Evolutionary conservation across 1,140 invertebrate genomes (phyloP).

Genomic region (Drosophila serrata): DNA sequence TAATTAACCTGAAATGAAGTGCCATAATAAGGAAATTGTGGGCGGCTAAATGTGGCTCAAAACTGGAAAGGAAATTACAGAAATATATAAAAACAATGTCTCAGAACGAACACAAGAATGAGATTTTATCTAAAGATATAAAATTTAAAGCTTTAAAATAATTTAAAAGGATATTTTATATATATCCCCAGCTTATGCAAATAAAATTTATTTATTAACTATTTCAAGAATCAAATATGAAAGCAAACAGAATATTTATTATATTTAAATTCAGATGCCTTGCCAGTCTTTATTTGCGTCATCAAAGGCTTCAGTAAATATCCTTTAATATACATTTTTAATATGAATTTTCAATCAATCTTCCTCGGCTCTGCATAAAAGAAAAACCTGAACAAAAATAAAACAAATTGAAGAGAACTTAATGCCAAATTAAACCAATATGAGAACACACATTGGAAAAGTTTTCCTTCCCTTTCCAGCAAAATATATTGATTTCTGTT

Average conservation of each 20-base stretch:
- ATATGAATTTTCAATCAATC: constrained; percentile 43
- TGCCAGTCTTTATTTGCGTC: not conserved
- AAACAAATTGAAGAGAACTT: constrained; percentile 25
- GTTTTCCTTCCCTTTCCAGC: not conserved
- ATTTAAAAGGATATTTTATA: not conserved
- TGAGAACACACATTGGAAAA: constrained; percentile 35
- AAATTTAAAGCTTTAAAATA: not conserved
- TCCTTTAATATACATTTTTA: constrained; percentile 3
- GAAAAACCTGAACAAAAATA: not conserved
- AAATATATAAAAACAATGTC: not conserved
- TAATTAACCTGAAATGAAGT: constrained; percentile 60
- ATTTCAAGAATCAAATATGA: not conserved
- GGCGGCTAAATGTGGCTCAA: not conserved
- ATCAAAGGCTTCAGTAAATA: not conserved
- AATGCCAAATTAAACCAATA: constrained; percentile 36
- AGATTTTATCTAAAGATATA: not conserved
- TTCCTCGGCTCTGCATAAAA: not conserved
- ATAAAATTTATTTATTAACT: not conserved
- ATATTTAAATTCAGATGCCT: not conserved
- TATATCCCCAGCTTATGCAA: not conserved
- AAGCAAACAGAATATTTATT: not conserved
- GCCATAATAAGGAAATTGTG: constrained; percentile 14
- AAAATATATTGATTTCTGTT: constrained; percentile 38
- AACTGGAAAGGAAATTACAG: not conserved
- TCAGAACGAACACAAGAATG: not conserved